Evolutionary conservation across 2,888 invertebrate species (phyloP), one percentile per base, ranked within the genome.

Genomic region (Gari tellinella): DNA sequence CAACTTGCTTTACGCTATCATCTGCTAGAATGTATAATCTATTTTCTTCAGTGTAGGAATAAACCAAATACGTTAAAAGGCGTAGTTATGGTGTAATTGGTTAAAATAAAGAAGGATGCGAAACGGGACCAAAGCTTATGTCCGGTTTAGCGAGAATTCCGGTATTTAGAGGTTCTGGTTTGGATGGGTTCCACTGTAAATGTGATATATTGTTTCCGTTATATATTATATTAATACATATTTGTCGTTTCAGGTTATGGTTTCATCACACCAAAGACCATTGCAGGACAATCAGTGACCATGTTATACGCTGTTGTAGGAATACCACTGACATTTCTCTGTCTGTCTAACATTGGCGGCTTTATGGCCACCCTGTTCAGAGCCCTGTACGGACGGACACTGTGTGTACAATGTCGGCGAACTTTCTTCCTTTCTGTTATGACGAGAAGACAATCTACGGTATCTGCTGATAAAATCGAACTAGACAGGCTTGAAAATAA

Each of bases 321-420:
- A 53, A 89, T 89, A 58, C 89, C 89, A 14, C 60, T 89, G 48
- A 89, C 87, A 0, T 94, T 99, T 82, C 96, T 99, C 68, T 95
- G 98, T 25, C 92, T 99, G 75, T 97, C 97, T 40, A 98, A 98
- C 93, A 96, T 99, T 90, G 99, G 99, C 80, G 97, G 97, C 93
- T 94, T 97, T 10, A 96, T 99, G 90, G 98, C 98, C 0, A 94
- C 97, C 80, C 94, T 95, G 76, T 96, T 98, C 81, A 97, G 97
- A 92, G 96, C 96, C 91, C 93, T 97, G 31, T 97, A 86, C 64
- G 74, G 72, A 15, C 52, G 74, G 23, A 64, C 79, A 7, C 65
- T 72, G 21, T 79, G 79, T 48, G 63, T 72, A 2, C 61, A 72
- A 31, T 79, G 79, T 38, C 56, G 79, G 31, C 70, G 64, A n/a